Evolutionary conservation across 2,113 vertebrate genomes (phyloP), one percentile per base, ranked within the genome.

Genomic region (Sylvietta virens): DNA sequence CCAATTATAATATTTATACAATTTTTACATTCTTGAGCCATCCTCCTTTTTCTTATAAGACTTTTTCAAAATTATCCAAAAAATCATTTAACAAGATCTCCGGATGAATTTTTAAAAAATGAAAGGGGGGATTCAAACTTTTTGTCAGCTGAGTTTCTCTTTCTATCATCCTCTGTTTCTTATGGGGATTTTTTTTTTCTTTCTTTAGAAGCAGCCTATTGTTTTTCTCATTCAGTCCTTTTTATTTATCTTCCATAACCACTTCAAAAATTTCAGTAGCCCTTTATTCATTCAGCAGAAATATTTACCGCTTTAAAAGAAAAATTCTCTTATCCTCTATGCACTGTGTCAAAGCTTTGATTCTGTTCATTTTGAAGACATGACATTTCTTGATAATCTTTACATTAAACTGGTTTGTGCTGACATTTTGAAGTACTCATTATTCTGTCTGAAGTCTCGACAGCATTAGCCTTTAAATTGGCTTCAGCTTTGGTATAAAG

Each of bases 361-460:
- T 35, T 85, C 60, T 39, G 7, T 53, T 91, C 3, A 40, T 79
- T 85, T 89, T 72, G 40, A 90, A 85, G 78, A 90, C 33, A n/a
- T 48, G 30, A 26, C 31, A 90, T 91, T 95, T 85, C 48, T 61
- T 88, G 37, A 76, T 67, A 64, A 86, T 61, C 81, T 76, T 88
- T 90, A 69, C 18, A 27, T 80, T 93, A 61, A 83, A 65, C n/a
- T 70, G 35, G 40, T 58, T 65, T 90, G 27, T 83, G 53, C 80
- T 93, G 62, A 69, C 64, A 89, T 95, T 95, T 96, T 88, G 26
- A 78, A 58, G 40, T 42, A 54, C 58, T 87, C 44, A 72, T 92
- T 89, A 87, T 87, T 40, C 30, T 78, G 20, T 56, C 65, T 71
- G 83, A 79, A 22, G 20, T 53, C 62, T 88, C 90, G 37, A 72